phyloP scores from a whole-genome alignment of 2,113 vertebrate species.

The Amphiprion percula region DNA sequence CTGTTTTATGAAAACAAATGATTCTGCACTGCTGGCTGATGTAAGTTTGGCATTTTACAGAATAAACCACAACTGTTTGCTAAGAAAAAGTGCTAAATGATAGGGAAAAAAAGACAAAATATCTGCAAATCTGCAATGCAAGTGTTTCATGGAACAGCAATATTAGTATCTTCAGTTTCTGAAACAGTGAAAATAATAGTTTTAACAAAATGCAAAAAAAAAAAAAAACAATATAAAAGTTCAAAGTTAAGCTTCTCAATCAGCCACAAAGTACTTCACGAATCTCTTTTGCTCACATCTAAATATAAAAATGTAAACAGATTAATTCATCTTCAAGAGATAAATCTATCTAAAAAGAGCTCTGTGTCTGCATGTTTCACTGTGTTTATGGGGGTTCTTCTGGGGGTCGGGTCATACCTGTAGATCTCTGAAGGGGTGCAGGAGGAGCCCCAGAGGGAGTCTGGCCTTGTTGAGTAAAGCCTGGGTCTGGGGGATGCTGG shows the following conservation, averaged over 20 bases:
- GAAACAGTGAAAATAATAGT: background rate
- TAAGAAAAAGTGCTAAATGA: background rate
- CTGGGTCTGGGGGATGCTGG: slow-evolving; percentile 95
- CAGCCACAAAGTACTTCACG: background rate
- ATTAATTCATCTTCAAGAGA: too few relatives aligned
- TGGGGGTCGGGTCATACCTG: slow-evolving; percentile 82
- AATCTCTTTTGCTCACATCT: too few relatives aligned
- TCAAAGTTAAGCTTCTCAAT: background rate
- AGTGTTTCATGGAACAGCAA: background rate
- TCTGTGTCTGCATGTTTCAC: background rate
- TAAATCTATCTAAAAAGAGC: too few relatives aligned
- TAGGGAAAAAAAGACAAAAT: background rate
- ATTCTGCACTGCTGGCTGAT: background rate
- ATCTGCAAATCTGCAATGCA: background rate
- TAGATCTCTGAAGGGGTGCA: slow-evolving; percentile 97
- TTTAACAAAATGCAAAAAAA: too few relatives aligned
- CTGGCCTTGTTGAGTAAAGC: slow-evolving; percentile 96
- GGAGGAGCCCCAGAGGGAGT: slow-evolving; percentile 94
- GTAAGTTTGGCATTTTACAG: background rate
- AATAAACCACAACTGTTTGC: background rate
- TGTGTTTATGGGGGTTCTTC: background rate
- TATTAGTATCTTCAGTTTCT: background rate
- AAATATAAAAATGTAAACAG: too few relatives aligned
- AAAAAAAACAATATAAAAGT: background rate
- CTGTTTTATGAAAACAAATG: background rate